phyloP scores from a whole-genome alignment of 1,140 invertebrate genomes.

The Phortica variegata region DNA sequence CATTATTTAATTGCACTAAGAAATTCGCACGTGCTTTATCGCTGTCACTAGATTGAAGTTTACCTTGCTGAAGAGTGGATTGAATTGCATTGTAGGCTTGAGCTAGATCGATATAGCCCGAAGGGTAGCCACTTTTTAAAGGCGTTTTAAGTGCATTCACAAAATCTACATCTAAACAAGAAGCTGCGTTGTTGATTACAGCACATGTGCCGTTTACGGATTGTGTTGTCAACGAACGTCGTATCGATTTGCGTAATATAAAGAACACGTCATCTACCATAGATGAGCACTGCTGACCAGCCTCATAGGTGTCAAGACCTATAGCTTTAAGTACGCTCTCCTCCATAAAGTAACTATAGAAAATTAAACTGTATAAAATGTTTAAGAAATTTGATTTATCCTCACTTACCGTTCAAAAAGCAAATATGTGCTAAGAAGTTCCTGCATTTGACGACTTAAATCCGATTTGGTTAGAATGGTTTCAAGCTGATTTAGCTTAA shows the following conservation, averaged over 20 bases:
- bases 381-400: background rate
- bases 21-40: slow-evolving; percentile 66
- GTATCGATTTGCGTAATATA: slow-evolving; percentile 93
- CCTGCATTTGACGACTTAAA: slow-evolving; percentile 82
- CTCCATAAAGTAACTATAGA: slow-evolving; percentile 86
- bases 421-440: slow-evolving; percentile 87
- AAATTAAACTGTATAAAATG: background rate
- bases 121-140: slow-evolving; percentile 82
- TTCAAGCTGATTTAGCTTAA: slow-evolving; percentile 66
- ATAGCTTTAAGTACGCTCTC: slow-evolving; percentile 95
- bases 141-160: slow-evolving; percentile 73
- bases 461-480: slow-evolving; percentile 74
- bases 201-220: slow-evolving; percentile 96
- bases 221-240: slow-evolving; percentile 82
- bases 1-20: slow-evolving; percentile 80
- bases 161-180: slow-evolving; percentile 85
- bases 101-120: slow-evolving; percentile 79
- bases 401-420: slow-evolving; percentile 75
- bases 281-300: slow-evolving; percentile 78
- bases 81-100: slow-evolving; percentile 80
- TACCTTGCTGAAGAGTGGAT: slow-evolving; percentile 78
- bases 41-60: slow-evolving; percentile 76
- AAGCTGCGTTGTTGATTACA: slow-evolving; percentile 91
- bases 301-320: slow-evolving; percentile 75
- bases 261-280: slow-evolving; percentile 98